A percentile compares a stretch with the other conserved stretches of the same genome.
These are phyloP conservation scores for Actinia equina DNA, from an alignment of 64 coral and sea anemone species.

Conservation along the genomic window DNA sequence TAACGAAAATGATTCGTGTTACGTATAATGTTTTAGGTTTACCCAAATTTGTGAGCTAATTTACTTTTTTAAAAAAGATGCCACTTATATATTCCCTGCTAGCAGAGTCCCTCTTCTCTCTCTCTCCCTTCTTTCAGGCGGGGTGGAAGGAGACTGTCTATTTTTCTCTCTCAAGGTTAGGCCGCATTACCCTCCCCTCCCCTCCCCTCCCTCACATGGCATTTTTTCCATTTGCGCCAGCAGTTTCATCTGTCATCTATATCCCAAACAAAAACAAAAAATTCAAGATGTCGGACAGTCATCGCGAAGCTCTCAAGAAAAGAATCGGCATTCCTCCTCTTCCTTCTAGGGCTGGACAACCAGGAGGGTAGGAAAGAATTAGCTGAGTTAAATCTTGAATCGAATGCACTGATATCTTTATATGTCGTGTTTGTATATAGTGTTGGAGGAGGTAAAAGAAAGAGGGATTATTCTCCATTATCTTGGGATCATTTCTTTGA, in stretches of 20 bases:
- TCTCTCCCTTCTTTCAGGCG: no score
- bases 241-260: no score
- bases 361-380: conserved; percentile 6
- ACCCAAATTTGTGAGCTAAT: no score
- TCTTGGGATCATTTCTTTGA: conserved; percentile 72
- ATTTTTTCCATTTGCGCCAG: background rate
- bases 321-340: conserved; percentile 40
- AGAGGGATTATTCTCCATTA: conserved; percentile 59
- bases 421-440: background rate
- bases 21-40: no score
- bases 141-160: no score
- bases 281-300: conserved; percentile 50
- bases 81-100: no score
- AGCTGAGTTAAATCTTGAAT: background rate
- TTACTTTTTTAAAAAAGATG: background rate
- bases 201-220: no score
- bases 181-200: no score
- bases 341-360: conserved; percentile 30
- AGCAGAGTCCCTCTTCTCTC: no score
- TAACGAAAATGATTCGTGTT: no score
- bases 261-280: background rate
- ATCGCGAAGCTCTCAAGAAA: conserved; percentile 40
- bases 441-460: conserved; percentile 23
- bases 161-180: no score
- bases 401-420: background rate